Percentiles rank a stretch among this genome's conserved stretches.
These are phyloP conservation scores for Ahaetulla prasina DNA, from an alignment of 2,113 vertebrate genomes.

Conservation along the genomic window DNA sequence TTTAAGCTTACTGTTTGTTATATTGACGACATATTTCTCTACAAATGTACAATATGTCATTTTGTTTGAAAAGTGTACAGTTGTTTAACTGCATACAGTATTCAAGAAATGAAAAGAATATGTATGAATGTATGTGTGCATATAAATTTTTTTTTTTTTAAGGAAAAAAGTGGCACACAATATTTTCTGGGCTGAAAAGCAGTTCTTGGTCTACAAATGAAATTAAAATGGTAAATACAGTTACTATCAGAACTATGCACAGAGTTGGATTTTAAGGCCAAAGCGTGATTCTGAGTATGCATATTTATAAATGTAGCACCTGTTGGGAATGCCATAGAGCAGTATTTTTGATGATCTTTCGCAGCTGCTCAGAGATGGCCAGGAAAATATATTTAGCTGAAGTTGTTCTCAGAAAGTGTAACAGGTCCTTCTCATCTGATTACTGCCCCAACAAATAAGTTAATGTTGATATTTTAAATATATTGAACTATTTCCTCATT, in stretches of 20 bases:
- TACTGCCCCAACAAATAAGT: neutral
- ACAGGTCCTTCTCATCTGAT: neutral
- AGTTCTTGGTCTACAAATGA: neutral
- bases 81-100: neutral
- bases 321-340: neutral
- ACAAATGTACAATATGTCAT: constrained; percentile 9
- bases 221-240: neutral
- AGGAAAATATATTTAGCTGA: neutral
- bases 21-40: constrained; percentile 25
- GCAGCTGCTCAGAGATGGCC: neutral
- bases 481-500: neutral
- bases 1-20: constrained; percentile 23
- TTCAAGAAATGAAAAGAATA: neutral
- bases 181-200: neutral
- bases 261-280: neutral
- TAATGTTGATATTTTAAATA: neutral
- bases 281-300: neutral
- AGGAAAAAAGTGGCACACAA: neutral
- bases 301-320: neutral
- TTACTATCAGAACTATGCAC: neutral
- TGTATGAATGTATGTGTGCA: neutral
- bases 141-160: neutral
- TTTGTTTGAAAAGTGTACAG: neutral
- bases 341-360: neutral
- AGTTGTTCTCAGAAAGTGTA: neutral